Evolutionary conservation across 2,113 vertebrate genomes (phyloP).

Genomic region (Aplodontia rufa): DNA sequence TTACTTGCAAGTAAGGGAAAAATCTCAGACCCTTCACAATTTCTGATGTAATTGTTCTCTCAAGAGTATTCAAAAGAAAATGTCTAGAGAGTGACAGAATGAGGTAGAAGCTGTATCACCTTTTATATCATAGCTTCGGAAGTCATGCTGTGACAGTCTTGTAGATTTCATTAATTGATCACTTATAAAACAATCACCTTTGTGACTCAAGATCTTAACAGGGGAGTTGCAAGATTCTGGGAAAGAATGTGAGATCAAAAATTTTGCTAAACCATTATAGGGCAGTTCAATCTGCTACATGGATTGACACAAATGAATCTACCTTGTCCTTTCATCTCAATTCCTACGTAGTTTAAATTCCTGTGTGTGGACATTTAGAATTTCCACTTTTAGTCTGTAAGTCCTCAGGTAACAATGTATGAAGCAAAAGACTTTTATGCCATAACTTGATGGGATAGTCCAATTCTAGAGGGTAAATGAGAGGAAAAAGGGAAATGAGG

Average conservation of each 20-base stretch:
- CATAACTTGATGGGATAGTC: background rate
- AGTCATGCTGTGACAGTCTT: background rate
- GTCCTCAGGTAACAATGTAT: background rate
- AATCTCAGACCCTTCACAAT: background rate
- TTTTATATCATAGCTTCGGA: background rate
- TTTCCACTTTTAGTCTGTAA: background rate
- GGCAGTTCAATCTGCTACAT: background rate
- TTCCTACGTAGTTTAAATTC: background rate
- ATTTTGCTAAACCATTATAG: background rate
- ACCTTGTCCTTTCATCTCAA: background rate
- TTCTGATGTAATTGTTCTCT: background rate
- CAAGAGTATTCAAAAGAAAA: slow-evolving; percentile 23
- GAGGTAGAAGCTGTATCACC: background rate
- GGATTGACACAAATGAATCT: background rate
- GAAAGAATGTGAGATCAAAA: background rate
- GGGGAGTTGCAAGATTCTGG: background rate
- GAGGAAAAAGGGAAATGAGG: background rate
- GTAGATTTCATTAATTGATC: background rate
- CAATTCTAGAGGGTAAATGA: background rate
- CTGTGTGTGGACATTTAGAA: background rate
- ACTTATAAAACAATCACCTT: background rate
- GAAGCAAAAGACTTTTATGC: background rate
- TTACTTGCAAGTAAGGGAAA: background rate
- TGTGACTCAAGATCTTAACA: background rate
- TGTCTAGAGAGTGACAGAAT: background rate